Evolutionary conservation across 2,888 invertebrate species (phyloP), one percentile per base, ranked within the genome.

Genomic region (Pollenia amentaria): DNA sequence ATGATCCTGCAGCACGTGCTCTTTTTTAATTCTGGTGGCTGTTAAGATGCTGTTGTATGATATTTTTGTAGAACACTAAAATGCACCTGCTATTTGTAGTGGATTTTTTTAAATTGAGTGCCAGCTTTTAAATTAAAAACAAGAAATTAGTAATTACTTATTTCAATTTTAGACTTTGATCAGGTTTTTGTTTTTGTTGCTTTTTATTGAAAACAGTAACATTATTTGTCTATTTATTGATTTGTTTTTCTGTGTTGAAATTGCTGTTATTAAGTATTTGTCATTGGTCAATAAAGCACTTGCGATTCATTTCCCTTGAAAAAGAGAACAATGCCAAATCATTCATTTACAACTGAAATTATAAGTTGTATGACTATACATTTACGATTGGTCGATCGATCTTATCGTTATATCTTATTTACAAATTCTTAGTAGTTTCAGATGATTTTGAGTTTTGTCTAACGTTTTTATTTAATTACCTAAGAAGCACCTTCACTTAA

Each of bases 41-140:
- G 62, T 6, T 21, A 64, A 77, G 86, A 84, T 87, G 84, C 87
- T 83, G 78, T 67, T 77, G 78, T 55, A 46, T 46, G 57, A 67
- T 78, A 6, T 64, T 64, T 18, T 62, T 64, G 12, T 29, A 46
- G n/a, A 48, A n/a, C 6, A 40, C 38, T 3, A 57, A 80, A 76
- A 18, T 60, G 55, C 87, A 87, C 84, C 87, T 87, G 87, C 73
- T 44, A 4, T 60, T 53, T 62, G 18, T 2, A 16, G 38, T 40
- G 12, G 3, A 29, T 48, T 29, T 55, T 38, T 11, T 46, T 14
- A 12, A 42, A 3, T 55, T 42, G 6, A 55, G 8, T 38, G 10
- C 6, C n/a, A 21, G 10, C n/a, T 46, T 64, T 64, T 55, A 16
- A 11, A 16, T 29, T 51, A 21, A 42, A 16, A 55, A n/a, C n/a